A percentile compares a stretch with the other conserved stretches of the same genome.
These are phyloP conservation scores for Parascotia fuliginaria DNA, from an alignment of 2,888 invertebrate species.

Conservation along the genomic window DNA sequence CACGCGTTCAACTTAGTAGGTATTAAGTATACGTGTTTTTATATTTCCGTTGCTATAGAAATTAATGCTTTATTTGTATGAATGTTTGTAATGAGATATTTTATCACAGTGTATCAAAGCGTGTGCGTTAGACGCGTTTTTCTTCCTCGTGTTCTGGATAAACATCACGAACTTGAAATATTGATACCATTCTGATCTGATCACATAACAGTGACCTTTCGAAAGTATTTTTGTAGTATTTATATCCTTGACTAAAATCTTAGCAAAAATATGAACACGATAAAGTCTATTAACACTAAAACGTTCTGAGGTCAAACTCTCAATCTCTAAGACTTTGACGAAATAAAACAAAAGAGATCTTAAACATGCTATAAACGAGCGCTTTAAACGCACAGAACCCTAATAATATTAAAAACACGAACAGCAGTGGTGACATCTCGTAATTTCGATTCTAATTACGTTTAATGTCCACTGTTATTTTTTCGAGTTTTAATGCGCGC, in stretches of 20 bases:
- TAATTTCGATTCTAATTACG: conserved; percentile 82
- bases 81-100: conserved; percentile 34
- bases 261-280: not conserved
- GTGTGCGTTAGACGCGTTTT: too few species aligned
- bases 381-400: conserved; percentile 50
- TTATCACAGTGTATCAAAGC: conserved; percentile 24
- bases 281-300: not conserved
- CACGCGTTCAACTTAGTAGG: conserved; percentile 74
- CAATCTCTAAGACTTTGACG: not conserved
- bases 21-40: conserved; percentile 76
- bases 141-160: too few species aligned
- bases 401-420: conserved; percentile 58
- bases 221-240: too few species aligned
- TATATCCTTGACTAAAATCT: too few species aligned
- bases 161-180: too few species aligned
- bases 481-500: conserved; percentile 83
- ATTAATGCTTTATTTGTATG: conserved; percentile 56
- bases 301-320: not conserved
- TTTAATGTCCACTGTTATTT: conserved; percentile 83
- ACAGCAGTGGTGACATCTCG: conserved; percentile 75
- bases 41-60: conserved; percentile 77
- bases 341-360: conserved; percentile 20
- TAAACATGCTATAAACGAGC: conserved; percentile 42
- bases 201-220: too few species aligned
- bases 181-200: too few species aligned